Base-by-base conservation (phyloP, 1,140 invertebrate genomes). In the Aphelenchoides besseyi region DNA sequence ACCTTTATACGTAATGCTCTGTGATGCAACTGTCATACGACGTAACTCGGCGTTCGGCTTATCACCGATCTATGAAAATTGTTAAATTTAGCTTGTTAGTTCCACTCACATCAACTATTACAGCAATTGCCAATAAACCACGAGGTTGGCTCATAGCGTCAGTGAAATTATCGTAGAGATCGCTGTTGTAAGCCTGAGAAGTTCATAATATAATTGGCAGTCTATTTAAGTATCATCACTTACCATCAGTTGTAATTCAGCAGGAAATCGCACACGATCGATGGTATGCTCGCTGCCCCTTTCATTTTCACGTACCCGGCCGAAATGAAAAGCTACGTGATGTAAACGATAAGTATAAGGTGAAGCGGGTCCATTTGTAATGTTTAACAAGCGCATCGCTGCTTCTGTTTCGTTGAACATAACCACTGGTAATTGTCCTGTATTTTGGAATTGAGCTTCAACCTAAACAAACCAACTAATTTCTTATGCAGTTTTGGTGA, bases 131-230 rank as follows among this genome's bases (percentile, higher is more conserved):
- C 3, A 95, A 91, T 73, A 96, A 89, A 32, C 94, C 94, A 85
- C 92, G 92, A 84, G 93, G 91, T 78, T 93, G 70, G 1, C 68
- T 76, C 72, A 75, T 91, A 26, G 94, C 94, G 86, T 95, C 92
- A 32, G 92, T 91, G 89, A 95, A 93, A 85, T 96, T 96, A 82
- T 91, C 91, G 87, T 96, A 97, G n/a, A 97, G 87, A 85, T 97
- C 92, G 71, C 92, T 91, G 85, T 97, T 97, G 87, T 92, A 97
- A 1, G 93, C 94, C n/a, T n/a, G n/a, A n/a, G n/a, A n/a, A n/a
- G n/a, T n/a, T n/a, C n/a, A n/a, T 79, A 94, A 93, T 37, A 97
- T n/a, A n/a, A n/a, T n/a, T n/a, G n/a, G n/a, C n/a, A n/a, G n/a
- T n/a, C n/a, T n/a, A n/a, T n/a, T n/a, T n/a, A n/a, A n/a, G n/a